phyloP scores from a whole-genome alignment of 2,888 invertebrate species.

The Meghimatium bilineatum region DNA sequence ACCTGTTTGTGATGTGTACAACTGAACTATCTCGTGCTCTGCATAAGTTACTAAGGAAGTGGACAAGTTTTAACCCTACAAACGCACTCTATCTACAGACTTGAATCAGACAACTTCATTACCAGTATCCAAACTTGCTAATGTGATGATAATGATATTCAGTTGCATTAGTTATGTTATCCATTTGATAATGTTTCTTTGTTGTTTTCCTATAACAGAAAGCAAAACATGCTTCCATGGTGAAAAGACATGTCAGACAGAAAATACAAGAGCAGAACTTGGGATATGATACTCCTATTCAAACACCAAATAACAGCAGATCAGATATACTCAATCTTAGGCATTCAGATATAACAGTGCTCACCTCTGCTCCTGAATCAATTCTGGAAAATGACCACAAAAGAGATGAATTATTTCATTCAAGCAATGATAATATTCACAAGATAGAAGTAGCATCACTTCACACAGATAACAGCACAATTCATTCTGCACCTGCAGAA shows the following conservation, averaged over 20 bases:
- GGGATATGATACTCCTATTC: slow-evolving; percentile 29
- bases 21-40: no score
- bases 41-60: no score
- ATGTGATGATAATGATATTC: no score
- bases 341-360: background rate
- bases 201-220: slow-evolving; percentile 56
- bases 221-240: slow-evolving; percentile 54
- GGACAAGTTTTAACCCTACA: no score
- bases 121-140: no score
- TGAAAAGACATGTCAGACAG: slow-evolving; percentile 62
- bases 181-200: background rate
- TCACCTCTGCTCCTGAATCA: background rate
- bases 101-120: no score
- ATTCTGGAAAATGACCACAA: background rate
- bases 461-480: background rate
- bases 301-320: background rate
- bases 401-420: background rate
- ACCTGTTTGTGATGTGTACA: no score
- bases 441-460: background rate
- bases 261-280: slow-evolving; percentile 51
- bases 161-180: background rate
- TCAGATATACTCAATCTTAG: background rate
- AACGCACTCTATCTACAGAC: no score
- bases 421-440: background rate
- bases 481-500: background rate